Evolutionary conservation across 2,797 vertebrate species (phyloP).

Genomic region (Simalia tracyae): DNA sequence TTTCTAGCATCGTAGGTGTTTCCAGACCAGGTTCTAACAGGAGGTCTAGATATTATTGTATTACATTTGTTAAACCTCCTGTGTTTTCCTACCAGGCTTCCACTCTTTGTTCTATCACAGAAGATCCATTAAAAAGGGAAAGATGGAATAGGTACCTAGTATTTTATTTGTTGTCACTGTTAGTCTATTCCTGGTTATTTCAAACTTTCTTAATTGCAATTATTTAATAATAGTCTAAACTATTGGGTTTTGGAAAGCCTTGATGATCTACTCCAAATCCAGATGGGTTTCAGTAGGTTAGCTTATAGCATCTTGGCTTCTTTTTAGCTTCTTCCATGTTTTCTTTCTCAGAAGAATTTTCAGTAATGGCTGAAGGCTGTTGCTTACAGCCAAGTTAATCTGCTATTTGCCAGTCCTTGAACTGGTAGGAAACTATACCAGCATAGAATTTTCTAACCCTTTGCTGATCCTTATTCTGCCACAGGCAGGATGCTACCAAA

Average conservation of each 20-base stretch:
- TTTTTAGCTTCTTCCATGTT: neutral
- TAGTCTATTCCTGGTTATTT: neutral
- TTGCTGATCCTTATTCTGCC: no score
- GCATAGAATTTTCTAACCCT: no score
- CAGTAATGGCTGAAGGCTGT: neutral
- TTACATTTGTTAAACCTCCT: neutral
- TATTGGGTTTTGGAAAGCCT: neutral
- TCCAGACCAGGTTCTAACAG: neutral
- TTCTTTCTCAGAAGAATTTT: neutral
- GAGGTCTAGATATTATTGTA: neutral
- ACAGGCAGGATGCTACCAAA: no score
- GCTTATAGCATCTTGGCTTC: neutral
- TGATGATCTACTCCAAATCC: neutral
- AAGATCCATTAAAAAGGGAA: neutral
- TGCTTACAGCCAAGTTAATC: neutral
- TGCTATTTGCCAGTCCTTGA: no score
- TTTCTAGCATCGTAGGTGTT: neutral
- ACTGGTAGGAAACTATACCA: no score
- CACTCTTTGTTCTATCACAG: neutral
- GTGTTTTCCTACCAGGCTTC: neutral
- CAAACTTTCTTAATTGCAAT: neutral
- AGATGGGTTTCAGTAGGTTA: neutral
- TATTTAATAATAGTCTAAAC: neutral
- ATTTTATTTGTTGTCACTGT: neutral
- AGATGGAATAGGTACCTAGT: neutral